A percentile compares a stretch with the other conserved stretches of the same genome.
Evolutionary conservation across 2,113 vertebrate genomes (phyloP).

Genomic region (Clarias gariepinus): DNA sequence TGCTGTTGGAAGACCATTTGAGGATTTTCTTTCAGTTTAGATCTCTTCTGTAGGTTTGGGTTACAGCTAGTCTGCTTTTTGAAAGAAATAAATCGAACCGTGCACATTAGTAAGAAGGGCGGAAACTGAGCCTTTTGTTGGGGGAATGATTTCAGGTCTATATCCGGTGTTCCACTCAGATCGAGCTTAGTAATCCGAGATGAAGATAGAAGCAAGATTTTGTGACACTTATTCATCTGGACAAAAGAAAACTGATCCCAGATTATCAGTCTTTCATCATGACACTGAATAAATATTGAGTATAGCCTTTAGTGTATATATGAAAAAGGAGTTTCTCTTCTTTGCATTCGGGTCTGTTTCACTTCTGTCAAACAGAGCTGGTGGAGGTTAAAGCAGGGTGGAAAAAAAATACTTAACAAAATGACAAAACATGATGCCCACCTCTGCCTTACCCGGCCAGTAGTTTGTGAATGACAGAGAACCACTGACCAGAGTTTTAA

Average conservation of each 20-base stretch:
- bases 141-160: conserved; percentile 11
- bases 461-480: not conserved
- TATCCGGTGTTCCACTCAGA: not conserved
- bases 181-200: not conserved
- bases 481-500: not conserved
- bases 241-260: not conserved
- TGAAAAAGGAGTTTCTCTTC: not conserved
- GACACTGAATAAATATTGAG: not conserved
- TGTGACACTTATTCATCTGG: not conserved
- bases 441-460: too few relatives aligned
- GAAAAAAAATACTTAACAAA: not conserved
- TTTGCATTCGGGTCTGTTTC: not conserved
- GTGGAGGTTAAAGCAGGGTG: not conserved
- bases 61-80: conserved; percentile 22
- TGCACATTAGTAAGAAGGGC: conserved; percentile 12
- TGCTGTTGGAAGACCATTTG: conserved; percentile 22
- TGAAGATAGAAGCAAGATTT: not conserved
- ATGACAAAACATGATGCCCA: not conserved
- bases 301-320: not conserved
- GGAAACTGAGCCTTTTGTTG: conserved; percentile 2
- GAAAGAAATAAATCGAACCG: conserved; percentile 23
- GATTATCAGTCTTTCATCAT: not conserved
- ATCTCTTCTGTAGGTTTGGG: conserved; percentile 26
- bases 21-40: conserved; percentile 10
- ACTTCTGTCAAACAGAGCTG: not conserved